A percentile compares a stretch with the other conserved stretches of the same genome.
Conservation (phyloP, 2,113 vertebrate genomes). For the Prunella himalayana region DNA sequence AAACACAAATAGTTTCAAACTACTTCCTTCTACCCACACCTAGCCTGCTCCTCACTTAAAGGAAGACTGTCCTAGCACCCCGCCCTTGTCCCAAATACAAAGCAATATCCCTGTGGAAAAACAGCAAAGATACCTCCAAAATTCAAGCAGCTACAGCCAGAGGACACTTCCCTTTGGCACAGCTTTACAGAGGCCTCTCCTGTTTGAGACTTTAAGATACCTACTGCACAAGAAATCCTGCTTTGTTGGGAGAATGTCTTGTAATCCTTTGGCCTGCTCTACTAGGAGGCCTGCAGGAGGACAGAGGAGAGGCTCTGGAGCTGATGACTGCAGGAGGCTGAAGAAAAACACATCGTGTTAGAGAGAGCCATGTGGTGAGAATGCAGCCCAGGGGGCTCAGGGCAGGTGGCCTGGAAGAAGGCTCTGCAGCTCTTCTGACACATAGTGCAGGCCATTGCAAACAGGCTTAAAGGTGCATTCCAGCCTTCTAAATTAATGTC, state of each 20-base stretch:
- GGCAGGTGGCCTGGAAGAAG: background rate
- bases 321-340: background rate
- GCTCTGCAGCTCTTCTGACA: background rate
- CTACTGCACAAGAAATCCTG: background rate
- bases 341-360: background rate
- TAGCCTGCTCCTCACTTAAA: background rate
- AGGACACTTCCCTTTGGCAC: background rate
- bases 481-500: background rate
- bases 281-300: background rate
- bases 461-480: background rate
- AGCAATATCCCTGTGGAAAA: background rate
- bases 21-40: background rate
- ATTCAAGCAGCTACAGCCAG: background rate
- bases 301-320: background rate
- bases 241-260: background rate
- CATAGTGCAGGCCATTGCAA: background rate
- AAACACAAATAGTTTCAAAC: background rate
- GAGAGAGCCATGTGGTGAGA: background rate
- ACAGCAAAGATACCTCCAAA: background rate
- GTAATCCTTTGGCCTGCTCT: background rate
- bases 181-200: background rate
- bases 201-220: background rate
- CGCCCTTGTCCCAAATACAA: background rate
- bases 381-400: background rate
- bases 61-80: background rate